A percentile compares a stretch with the other conserved stretches of the same genome.
Evolutionary conservation across 1,140 invertebrate genomes (phyloP).

Genomic region (Holcopasites calliopsidis): DNA sequence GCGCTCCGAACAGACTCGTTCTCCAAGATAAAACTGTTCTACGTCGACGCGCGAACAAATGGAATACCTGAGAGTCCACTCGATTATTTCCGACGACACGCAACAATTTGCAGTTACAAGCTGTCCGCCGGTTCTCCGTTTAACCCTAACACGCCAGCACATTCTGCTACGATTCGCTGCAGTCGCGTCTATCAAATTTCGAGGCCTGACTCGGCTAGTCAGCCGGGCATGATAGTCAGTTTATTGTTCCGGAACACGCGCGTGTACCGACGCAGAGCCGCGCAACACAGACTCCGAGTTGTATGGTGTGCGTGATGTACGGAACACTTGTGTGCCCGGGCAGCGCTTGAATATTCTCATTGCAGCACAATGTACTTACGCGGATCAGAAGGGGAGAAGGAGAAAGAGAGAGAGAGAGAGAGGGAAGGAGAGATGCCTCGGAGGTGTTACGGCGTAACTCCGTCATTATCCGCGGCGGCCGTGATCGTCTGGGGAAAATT

Average conservation of each 20-base stretch:
- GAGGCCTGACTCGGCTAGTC: neutral
- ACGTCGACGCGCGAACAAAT: neutral
- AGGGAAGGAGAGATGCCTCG: conserved; percentile 61
- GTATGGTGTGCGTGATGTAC: conserved; percentile 28
- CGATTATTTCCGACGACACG: neutral
- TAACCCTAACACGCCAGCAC: neutral
- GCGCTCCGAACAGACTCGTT: too few relatives aligned
- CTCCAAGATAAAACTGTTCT: too few relatives aligned
- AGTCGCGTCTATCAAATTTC: conserved; percentile 8
- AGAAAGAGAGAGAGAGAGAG: neutral
- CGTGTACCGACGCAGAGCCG: neutral
- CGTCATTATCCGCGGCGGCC: conserved; percentile 72
- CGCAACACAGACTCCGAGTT: neutral
- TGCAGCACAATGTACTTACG: conserved; percentile 34
- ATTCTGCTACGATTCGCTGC: neutral
- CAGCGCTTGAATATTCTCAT: conserved; percentile 34
- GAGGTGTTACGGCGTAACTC: conserved; percentile 76
- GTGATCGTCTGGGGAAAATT: conserved; percentile 75
- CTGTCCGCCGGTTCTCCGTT: neutral
- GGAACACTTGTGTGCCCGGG: too few relatives aligned
- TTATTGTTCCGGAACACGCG: conserved; percentile 9
- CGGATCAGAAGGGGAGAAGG: neutral
- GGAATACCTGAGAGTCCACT: neutral
- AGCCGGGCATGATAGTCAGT: conserved; percentile 13
- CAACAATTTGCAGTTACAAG: neutral